Evolutionary conservation across 2,797 vertebrate species (phyloP).

Genomic region (Allobates femoralis): DNA sequence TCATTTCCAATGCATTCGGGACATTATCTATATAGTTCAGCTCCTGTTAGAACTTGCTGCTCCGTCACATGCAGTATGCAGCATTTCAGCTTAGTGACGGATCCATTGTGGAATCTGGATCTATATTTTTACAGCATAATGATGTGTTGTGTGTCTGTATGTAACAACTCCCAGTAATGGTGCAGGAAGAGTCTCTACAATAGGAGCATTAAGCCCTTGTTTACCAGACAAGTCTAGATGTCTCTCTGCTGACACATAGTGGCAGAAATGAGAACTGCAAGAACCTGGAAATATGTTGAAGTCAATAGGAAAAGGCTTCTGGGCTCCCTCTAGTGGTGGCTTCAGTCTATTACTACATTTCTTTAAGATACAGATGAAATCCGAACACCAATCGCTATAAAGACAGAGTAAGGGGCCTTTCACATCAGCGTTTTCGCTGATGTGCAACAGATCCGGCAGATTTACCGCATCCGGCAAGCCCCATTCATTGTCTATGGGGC

Average conservation of each 20-base stretch:
- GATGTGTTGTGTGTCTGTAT: too few species aligned
- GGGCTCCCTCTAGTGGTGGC: too few species aligned
- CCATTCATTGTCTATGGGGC: too few species aligned
- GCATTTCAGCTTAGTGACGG: background rate
- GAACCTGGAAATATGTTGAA: background rate
- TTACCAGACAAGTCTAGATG: background rate
- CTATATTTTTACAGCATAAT: background rate
- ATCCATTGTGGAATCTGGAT: background rate
- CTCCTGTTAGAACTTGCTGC: background rate
- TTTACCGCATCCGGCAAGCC: too few species aligned
- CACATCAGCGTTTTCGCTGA: too few species aligned
- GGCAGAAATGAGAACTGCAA: background rate
- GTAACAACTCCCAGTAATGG: background rate
- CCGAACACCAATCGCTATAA: too few species aligned
- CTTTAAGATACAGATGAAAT: too few species aligned
- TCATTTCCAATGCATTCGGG: background rate
- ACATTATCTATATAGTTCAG: background rate
- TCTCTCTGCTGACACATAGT: background rate
- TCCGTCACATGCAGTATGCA: background rate
- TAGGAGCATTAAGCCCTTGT: background rate
- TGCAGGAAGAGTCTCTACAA: background rate
- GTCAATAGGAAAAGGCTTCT: too few species aligned
- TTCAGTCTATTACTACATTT: too few species aligned
- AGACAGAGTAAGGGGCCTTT: too few species aligned
- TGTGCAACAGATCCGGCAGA: too few species aligned